Base-by-base conservation (phyloP, 2,113 vertebrate genomes). In the Mesembrinibis cayennensis region DNA sequence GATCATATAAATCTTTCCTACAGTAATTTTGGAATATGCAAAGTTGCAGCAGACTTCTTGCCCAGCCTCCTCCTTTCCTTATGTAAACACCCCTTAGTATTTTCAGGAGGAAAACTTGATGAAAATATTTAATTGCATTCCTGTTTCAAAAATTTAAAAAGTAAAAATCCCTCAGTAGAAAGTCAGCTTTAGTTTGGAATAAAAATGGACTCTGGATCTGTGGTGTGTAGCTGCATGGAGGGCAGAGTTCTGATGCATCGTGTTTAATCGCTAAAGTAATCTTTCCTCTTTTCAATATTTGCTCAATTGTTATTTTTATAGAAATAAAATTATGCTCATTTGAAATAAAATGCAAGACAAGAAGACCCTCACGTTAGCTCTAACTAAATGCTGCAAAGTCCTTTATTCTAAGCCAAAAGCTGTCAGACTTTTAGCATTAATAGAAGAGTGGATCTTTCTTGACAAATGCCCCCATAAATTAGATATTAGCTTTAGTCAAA, bases 391-490 rank as follows among this genome's bases (percentile, higher is more conserved):
- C 70, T 90, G 32, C 56, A 10, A 77, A 89, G 27, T 81, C 69
- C 65, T 81, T 84, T 93, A 77, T 94, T 96, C 65, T 92, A 96
- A 94, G 93, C 55, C 69, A 69, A 82, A 91, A 96, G 27, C 81
- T 91, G 80, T 53, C 95, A 97, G 82, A 95, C 21, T 26, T 98
- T 83, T 47, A 79, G 69, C 94, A 92, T 86, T 83, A 94, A 92
- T 86, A 94, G 86, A 96, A 83, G 77, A 97, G 87, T 95, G 85
- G 88, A 89, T 97, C 94, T 98, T 97, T 93, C 79, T 91, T 98
- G 97, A 97, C 88, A 98, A 98, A 97, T 96, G 88, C 73, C 74
- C 81, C 94, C 82, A 98, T 98, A 98, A 97, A 98, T 97, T 97
- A 95, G 94, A 97, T 96, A 97, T 97, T 97, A 97, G 90, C 91